These are phyloP conservation scores for Protonemura montana DNA, from an alignment of 2,888 invertebrate species.

Conservation along the genomic window DNA sequence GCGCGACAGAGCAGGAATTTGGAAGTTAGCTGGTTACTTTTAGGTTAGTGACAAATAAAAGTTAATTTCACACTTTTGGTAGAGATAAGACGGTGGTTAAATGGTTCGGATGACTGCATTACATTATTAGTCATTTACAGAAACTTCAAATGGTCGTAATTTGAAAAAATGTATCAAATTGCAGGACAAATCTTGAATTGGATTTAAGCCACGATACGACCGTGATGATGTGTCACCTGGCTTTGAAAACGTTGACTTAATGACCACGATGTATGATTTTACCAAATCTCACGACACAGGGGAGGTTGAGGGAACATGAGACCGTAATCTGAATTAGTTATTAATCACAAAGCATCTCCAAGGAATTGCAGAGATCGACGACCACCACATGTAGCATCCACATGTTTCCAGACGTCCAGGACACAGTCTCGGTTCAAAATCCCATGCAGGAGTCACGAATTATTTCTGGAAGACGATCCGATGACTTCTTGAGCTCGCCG, in stretches of 20 bases:
- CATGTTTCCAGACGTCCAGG: not conserved
- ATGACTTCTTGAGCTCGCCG: not conserved
- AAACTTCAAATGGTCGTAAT: too few relatives aligned
- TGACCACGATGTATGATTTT: not conserved
- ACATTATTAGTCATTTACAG: too few relatives aligned
- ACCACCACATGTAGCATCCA: not conserved
- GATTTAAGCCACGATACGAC: too few relatives aligned
- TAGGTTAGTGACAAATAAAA: not conserved
- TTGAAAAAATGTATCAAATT: too few relatives aligned
- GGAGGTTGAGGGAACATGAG: not conserved
- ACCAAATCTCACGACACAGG: not conserved
- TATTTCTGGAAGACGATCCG: not conserved
- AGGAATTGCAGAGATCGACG: not conserved
- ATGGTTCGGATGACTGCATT: too few relatives aligned
- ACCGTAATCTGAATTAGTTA: not conserved
- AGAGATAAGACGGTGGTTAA: too few relatives aligned
- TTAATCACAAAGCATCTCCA: not conserved
- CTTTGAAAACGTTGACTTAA: not conserved
- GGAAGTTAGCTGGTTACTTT: not conserved
- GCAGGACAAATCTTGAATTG: too few relatives aligned
- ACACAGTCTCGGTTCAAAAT: conserved; percentile 1
- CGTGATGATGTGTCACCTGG: too few relatives aligned
- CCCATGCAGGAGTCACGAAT: not conserved
- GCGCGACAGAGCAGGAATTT: not conserved
- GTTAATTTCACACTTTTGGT: not conserved